phyloP scores from a whole-genome alignment of 1,140 invertebrate genomes.

The Diorhabda elongata region DNA sequence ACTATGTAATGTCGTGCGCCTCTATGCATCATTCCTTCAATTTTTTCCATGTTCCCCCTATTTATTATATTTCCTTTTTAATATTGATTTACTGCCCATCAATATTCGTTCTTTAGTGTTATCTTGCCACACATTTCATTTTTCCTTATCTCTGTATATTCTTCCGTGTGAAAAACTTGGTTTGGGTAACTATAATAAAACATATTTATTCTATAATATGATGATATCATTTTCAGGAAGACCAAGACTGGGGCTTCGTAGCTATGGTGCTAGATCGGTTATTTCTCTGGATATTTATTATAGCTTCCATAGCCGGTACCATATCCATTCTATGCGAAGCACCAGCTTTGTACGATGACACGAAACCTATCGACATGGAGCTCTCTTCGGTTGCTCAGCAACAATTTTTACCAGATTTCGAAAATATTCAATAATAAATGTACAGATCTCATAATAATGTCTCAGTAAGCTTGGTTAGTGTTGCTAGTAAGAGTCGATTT shows the following conservation, averaged over 20 bases:
- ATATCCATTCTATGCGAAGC: slow-evolving; percentile 84
- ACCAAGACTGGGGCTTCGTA: slow-evolving; percentile 98
- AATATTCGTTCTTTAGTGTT: no score
- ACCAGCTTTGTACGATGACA: slow-evolving; percentile 84
- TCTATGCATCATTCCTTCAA: no score
- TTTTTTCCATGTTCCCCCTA: no score
- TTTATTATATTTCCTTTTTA: no score
- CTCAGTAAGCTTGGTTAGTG: no score
- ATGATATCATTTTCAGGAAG: slow-evolving; percentile 62
- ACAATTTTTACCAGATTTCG: slow-evolving; percentile 59
- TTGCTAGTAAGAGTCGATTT: no score
- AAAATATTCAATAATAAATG: slow-evolving; percentile 22
- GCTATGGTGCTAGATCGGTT: slow-evolving; percentile 97
- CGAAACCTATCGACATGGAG: slow-evolving; percentile 83
- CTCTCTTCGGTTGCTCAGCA: slow-evolving; percentile 78
- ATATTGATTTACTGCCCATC: no score
- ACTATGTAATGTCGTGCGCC: no score
- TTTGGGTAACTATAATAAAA: not conserved
- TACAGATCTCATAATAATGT: no score
- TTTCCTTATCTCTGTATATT: no score
- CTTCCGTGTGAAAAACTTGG: no score
- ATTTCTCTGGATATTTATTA: slow-evolving; percentile 93
- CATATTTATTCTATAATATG: slow-evolving; percentile 4
- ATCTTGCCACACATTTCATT: no score
- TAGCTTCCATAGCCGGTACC: slow-evolving; percentile 86